Evolutionary conservation across 2,797 vertebrate genomes (phyloP).

Genomic region (Myotis planiceps): DNA sequence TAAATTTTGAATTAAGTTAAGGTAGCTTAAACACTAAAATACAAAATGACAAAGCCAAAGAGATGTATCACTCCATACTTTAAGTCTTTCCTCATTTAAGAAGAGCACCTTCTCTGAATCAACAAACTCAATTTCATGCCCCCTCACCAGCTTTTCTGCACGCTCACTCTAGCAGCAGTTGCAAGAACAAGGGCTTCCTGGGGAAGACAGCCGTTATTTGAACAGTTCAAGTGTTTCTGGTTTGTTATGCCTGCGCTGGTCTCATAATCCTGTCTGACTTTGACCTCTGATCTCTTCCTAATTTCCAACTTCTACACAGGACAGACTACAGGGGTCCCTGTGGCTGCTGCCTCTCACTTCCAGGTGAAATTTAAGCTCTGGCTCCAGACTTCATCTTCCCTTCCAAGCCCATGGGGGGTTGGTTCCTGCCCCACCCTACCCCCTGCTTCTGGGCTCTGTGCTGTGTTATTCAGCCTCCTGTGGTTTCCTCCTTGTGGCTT

Average conservation of each 20-base stretch:
- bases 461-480: background rate
- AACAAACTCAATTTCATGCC: background rate
- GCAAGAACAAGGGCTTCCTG: background rate
- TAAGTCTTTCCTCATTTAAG: background rate
- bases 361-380: background rate
- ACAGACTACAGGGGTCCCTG: background rate
- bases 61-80: background rate
- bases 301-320: background rate
- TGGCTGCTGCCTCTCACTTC: background rate
- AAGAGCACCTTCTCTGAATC: background rate
- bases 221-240: background rate
- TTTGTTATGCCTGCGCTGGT: background rate
- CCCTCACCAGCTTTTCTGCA: background rate
- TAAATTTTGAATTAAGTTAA: background rate
- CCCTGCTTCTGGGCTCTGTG: background rate
- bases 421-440: background rate
- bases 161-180: no score
- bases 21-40: background rate
- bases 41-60: background rate
- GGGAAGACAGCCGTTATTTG: background rate
- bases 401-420: background rate
- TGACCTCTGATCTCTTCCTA: background rate
- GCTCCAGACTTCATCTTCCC: background rate
- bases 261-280: background rate
- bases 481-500: conserved; percentile 33